These are phyloP conservation scores for Ochotona curzoniae DNA, from an alignment of 2,113 vertebrate species.

Conservation along the genomic window DNA sequence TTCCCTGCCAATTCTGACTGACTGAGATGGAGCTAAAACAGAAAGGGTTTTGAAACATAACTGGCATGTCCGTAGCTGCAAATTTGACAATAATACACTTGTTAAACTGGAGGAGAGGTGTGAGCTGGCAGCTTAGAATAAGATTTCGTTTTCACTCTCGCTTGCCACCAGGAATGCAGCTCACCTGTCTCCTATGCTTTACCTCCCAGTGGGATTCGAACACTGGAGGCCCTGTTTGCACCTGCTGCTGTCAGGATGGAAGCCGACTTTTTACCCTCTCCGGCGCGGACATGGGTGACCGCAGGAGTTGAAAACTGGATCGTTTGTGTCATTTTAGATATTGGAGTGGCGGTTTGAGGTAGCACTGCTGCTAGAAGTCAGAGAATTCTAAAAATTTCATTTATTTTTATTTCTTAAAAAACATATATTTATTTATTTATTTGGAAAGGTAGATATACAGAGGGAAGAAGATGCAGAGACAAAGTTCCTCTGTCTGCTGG, in stretches of 20 bases:
- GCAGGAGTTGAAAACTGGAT: neutral
- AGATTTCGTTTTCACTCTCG: conserved; percentile 72
- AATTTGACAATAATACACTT: conserved; percentile 67
- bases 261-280: neutral
- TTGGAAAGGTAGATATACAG: too few relatives aligned
- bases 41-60: conserved; percentile 57
- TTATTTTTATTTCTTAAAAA: too few relatives aligned
- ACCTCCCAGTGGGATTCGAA: conserved; percentile 46
- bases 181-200: conserved; percentile 56
- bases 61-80: conserved; percentile 17
- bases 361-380: neutral
- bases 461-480: too few relatives aligned
- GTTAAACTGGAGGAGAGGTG: conserved; percentile 68
- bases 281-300: neutral
- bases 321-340: neutral
- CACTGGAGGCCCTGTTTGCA: neutral
- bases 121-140: conserved; percentile 72
- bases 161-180: conserved; percentile 25
- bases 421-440: too few relatives aligned
- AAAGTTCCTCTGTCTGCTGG: too few relatives aligned
- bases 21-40: conserved; percentile 28
- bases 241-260: neutral
- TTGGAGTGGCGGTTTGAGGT: neutral
- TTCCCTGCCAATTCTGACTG: conserved; percentile 27
- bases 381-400: too few relatives aligned